Evolutionary conservation across 2,797 vertebrate genomes (phyloP).

Genomic region (Crax fasciolata): DNA sequence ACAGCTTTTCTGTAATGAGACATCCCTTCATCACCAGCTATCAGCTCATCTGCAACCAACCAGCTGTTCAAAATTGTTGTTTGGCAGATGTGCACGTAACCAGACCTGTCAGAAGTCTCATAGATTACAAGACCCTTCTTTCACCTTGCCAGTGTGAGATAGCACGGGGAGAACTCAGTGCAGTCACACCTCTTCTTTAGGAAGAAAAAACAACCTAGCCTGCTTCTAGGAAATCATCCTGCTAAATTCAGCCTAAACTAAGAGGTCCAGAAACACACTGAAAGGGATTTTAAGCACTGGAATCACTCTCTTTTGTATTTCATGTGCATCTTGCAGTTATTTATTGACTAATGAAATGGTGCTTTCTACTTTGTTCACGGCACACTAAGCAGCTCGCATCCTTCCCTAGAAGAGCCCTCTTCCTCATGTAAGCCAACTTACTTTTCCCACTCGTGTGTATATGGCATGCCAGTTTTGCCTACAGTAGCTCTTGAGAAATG

Average conservation of each 20-base stretch:
- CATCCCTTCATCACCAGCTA: neutral
- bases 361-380: neutral
- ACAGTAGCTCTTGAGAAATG: neutral
- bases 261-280: neutral
- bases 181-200: neutral
- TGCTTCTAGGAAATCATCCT: neutral
- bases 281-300: neutral
- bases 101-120: neutral
- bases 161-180: neutral
- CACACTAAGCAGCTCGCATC: neutral
- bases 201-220: neutral
- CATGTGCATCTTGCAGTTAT: rapidly evolving
- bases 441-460: neutral
- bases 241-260: neutral
- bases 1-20: neutral
- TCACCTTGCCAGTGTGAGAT: neutral
- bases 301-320: neutral
- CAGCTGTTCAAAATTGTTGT: neutral
- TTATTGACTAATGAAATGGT: neutral
- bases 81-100: neutral
- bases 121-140: neutral
- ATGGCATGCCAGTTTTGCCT: neutral
- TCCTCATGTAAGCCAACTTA: neutral
- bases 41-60: neutral
- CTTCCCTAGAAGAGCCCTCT: neutral